Evolutionary conservation across 2,113 vertebrate species (phyloP), one percentile per base, ranked within the genome.

Genomic region (Lophochroa leadbeateri): DNA sequence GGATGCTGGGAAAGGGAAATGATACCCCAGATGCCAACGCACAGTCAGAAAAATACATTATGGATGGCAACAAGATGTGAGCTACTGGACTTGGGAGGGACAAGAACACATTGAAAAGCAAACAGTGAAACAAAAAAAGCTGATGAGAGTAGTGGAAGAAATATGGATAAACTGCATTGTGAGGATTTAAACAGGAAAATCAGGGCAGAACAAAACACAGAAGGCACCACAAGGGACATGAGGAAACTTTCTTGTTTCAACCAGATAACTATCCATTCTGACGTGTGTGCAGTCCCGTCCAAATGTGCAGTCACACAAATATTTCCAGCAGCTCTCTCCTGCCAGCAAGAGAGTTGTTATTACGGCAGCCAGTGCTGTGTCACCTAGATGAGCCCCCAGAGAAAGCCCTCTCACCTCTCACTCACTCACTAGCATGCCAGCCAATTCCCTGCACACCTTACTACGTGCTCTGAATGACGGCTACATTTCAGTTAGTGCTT

Each of bases 171-270:
- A 78, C 8, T 28, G 24, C 17, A 50, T 35, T n/a, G 44, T 46
- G 50, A 65, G 24, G 49, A 68, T 88, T 72, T 88, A 82, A 82
- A 70, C 61, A 78, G 58, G 77, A 78, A 92, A 90, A 91, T 49
- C n/a, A 41, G 49, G 71, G 61, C 39, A 91, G 72, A 88, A 70
- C 58, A 86, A 76, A 82, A 81, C 43, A 50, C 76, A 77, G 41
- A 85, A 86, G 75, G 53, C 1, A 21, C 63, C 83, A 71, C 53
- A 57, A 82, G 64, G 55, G 81, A 90, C 41, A 18, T 1, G 50
- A 88, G 57, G 70, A 94, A 96, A 95, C 88, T 87, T 82, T 60
- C 69, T 87, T 82, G 72, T 95, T 92, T 50, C 77, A 63, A 33
- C 72, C 88, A 79, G 92, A 67, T 6, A 60, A 53, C 83, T n/a